Evolutionary conservation across 1,140 invertebrate genomes (phyloP).

Genomic region (Bicyclus anynana): DNA sequence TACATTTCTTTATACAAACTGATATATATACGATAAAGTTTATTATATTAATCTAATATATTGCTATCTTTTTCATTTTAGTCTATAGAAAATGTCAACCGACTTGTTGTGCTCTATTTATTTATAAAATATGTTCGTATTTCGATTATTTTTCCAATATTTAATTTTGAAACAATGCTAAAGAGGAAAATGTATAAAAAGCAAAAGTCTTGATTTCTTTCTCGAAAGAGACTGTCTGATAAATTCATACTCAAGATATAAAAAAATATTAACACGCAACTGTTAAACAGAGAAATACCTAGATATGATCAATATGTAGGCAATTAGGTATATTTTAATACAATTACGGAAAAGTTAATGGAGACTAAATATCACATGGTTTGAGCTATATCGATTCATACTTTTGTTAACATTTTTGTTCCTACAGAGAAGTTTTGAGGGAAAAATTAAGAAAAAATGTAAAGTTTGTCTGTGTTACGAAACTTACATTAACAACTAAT

Average conservation of each 20-base stretch:
- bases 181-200: neutral
- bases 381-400: constrained; percentile 63
- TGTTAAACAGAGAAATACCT: constrained; percentile 6
- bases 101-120: constrained; percentile 49
- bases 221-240: neutral
- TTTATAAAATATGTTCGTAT: constrained; percentile 14
- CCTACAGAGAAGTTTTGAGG: constrained; percentile 6
- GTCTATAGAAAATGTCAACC: constrained; percentile 70
- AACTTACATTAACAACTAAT: neutral
- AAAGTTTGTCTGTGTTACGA: neutral
- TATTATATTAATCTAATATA: constrained; percentile 74
- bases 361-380: constrained; percentile 76
- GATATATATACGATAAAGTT: constrained; percentile 69
- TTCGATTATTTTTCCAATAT: constrained; percentile 9
- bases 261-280: constrained; percentile 8
- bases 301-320: neutral
- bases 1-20: constrained; percentile 71
- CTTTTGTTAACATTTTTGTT: constrained; percentile 16
- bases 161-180: neutral
- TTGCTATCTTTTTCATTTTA: constrained; percentile 76
- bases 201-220: neutral
- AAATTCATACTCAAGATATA: neutral
- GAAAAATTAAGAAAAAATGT: neutral
- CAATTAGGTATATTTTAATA: constrained; percentile 12
- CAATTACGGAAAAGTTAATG: constrained; percentile 18